These are phyloP conservation scores for Indicator maculatus DNA, from an alignment of 2,113 vertebrate genomes.

Conservation along the genomic window DNA sequence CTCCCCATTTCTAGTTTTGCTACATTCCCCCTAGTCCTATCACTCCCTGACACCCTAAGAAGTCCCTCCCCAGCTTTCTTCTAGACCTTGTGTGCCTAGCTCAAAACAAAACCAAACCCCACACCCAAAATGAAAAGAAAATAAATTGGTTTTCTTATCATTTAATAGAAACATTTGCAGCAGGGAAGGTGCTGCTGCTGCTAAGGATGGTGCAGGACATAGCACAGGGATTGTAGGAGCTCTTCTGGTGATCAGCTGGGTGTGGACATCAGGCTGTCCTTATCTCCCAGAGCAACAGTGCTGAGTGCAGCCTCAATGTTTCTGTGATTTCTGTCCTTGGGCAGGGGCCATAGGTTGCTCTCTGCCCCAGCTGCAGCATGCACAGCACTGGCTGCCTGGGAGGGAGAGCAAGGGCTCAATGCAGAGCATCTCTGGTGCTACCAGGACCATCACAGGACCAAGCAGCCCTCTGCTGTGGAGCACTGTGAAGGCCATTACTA, in stretches of 20 bases:
- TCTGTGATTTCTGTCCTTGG: too few relatives aligned
- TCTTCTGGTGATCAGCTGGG: background rate
- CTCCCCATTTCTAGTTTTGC: too few relatives aligned
- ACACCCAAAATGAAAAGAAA: too few relatives aligned
- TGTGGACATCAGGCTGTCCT: background rate
- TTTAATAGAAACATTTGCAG: too few relatives aligned
- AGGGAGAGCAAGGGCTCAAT: fast-evolving
- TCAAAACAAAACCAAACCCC: too few relatives aligned
- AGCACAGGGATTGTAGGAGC: background rate
- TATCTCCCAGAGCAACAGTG: background rate
- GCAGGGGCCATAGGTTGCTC: background rate
- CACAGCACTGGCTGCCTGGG: background rate
- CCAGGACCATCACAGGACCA: background rate
- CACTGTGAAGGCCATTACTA: background rate
- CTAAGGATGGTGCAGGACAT: background rate
- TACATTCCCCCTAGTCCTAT: too few relatives aligned
- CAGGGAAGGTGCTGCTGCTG: background rate
- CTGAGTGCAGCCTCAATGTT: too few relatives aligned
- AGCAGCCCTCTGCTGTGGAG: background rate
- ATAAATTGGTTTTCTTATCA: too few relatives aligned
- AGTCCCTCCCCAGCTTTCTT: too few relatives aligned
- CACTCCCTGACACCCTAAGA: too few relatives aligned
- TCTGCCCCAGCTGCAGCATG: background rate
- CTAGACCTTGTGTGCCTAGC: too few relatives aligned
- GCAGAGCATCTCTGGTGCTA: background rate